Evolutionary conservation across 2,113 vertebrate genomes (phyloP), one percentile per base, ranked within the genome.

Genomic region (Rhynchomys soricoides): DNA sequence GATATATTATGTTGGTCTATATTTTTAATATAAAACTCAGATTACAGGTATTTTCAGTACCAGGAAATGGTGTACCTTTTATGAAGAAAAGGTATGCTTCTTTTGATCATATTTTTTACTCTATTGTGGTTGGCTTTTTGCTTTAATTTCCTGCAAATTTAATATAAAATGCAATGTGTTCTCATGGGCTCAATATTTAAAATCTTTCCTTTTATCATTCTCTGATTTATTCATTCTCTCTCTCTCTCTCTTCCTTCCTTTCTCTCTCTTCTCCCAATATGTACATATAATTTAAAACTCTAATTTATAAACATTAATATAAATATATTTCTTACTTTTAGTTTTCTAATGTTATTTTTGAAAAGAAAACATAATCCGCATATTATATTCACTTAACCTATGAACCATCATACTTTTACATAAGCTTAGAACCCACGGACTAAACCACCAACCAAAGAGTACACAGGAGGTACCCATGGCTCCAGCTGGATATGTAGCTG

Each of bases 51-150:
- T 34, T 34, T 94, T 90, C 52, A 89, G 52, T 92, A 86, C 79
- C 82, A 95, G 74, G 40, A 89, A 93, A 96, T 86, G 21, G 11
- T 83, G 73, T 86, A 6, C 8, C 37, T 13, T 6, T 75, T 92
- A 85, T 79, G 22, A 85, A 92, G 22, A 95, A 88, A 95, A 4
- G 2, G 22, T 64, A 73, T 7, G 8, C 50, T 92, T 86, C 22
- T 92, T 92, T 89, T 66, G n/a, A 95, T 81, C 57, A 93, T 31
- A 68, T 55, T 95, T 90, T 86, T 66, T 92, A 86, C 89, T 95
- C 19, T 86, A 86, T 8, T 93, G 4, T 92, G 45, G 52, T 85
- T 75, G 43, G 48, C 5, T 70, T 97, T 93, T 94, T 79, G 45
- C 24, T 94, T 95, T 94, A 86, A 77, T 31, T 86, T 34, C 50